Percentiles rank a stretch among this genome's conserved stretches.
Conservation (phyloP, 2,888 invertebrate species). For the Amiota minor region DNA sequence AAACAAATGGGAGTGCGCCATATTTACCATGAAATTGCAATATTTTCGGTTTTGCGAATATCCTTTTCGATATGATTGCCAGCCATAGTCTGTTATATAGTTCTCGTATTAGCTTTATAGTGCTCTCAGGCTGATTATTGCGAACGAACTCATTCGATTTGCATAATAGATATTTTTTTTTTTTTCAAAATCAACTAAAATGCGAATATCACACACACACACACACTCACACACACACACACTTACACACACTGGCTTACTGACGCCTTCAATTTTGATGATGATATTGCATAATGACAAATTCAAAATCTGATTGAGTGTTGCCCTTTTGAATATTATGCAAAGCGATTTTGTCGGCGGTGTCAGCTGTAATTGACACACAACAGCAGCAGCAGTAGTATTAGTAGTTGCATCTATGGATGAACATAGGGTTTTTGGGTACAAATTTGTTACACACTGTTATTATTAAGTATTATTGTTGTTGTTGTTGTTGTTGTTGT, state of each 20-base stretch:
- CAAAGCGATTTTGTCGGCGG: not conserved
- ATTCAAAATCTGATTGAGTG: conserved; percentile 35
- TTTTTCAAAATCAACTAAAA: no score
- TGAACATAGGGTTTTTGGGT: not conserved
- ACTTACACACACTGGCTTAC: no score
- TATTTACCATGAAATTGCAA: conserved; percentile 61
- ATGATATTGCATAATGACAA: conserved; percentile 29
- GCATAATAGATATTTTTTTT: conserved; percentile 11
- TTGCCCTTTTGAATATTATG: conserved; percentile 28
- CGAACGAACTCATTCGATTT: conserved; percentile 16
- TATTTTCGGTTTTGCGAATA: conserved; percentile 1
- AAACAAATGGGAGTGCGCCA: conserved; percentile 55
- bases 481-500: not conserved
- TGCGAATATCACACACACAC: no score
- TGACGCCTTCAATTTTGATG: not conserved
- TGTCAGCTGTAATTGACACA: conserved; percentile 32
- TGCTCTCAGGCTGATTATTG: conserved; percentile 19
- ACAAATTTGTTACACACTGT: not conserved
- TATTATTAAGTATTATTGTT: not conserved
- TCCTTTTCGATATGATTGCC: no score
- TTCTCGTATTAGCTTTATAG: not conserved
- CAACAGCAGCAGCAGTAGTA: not conserved
- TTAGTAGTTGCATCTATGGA: not conserved
- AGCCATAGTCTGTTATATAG: no score
- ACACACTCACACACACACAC: no score